phyloP scores from a whole-genome alignment of 2,113 vertebrate species.

The Rostratula benghalensis region DNA sequence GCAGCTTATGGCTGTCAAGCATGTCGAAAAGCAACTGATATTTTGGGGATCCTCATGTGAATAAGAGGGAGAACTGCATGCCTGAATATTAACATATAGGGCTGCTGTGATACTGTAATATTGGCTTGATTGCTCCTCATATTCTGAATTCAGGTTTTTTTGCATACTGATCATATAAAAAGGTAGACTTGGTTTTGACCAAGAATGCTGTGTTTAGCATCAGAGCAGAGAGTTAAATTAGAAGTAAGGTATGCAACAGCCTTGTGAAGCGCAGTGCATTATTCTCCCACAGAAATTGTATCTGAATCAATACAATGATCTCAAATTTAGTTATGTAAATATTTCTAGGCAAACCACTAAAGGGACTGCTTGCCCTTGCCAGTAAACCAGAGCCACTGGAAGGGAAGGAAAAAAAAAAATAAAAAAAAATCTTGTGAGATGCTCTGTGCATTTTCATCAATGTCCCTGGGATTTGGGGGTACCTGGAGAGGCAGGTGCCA shows the following conservation, averaged over 20 bases:
- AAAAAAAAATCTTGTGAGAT: not conserved
- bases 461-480: not conserved
- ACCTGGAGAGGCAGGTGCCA: not conserved
- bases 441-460: not conserved
- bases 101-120: not conserved
- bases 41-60: slow-evolving; percentile 51
- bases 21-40: slow-evolving; percentile 47
- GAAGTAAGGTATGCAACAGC: not conserved
- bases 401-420: not conserved
- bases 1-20: slow-evolving; percentile 63
- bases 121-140: not conserved
- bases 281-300: not conserved
- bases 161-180: not conserved
- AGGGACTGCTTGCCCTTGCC: slow-evolving; percentile 3
- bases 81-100: slow-evolving; percentile 1
- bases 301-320: slow-evolving; percentile 8
- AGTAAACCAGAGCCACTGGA: not conserved
- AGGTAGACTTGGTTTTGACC: not conserved
- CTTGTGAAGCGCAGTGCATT: not conserved
- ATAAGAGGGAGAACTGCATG: not conserved
- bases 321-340: slow-evolving; percentile 22
- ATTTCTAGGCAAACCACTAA: not conserved
- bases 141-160: not conserved
- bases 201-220: not conserved
- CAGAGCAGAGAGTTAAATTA: not conserved